phyloP scores from a whole-genome alignment of 2,113 vertebrate species.

The Pungitius pungitius region DNA sequence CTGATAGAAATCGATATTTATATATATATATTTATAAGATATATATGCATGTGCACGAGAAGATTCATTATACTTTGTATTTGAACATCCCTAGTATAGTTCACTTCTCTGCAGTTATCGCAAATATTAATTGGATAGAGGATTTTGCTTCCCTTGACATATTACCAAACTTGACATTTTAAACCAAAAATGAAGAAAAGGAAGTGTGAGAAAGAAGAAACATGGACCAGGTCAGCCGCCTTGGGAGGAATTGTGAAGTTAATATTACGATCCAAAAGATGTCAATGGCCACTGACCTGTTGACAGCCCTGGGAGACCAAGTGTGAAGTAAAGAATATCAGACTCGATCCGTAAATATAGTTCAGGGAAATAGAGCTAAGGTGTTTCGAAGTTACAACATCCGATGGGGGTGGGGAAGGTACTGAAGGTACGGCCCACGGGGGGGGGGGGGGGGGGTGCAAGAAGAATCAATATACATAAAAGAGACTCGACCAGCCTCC shows the following conservation, averaged over 20 bases:
- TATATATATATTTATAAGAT: not conserved
- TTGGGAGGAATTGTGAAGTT: constrained; percentile 2
- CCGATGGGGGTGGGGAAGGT: too few species aligned
- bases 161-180: constrained; percentile 54
- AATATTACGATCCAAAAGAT: constrained; percentile 7
- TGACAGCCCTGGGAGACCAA: not conserved
- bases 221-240: not conserved
- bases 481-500: too few species aligned
- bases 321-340: not conserved
- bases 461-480: too few species aligned
- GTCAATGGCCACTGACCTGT: not conserved
- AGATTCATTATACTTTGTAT: constrained; percentile 11
- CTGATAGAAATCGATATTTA: not conserved
- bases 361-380: not conserved
- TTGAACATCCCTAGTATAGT: constrained; percentile 1
- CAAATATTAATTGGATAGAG: constrained; percentile 41
- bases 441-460: too few species aligned
- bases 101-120: constrained; percentile 9
- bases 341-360: not conserved
- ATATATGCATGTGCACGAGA: not conserved
- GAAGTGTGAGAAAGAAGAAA: constrained; percentile 6
- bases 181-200: not conserved
- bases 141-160: constrained; percentile 49
- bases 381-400: too few species aligned
- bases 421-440: too few species aligned